phyloP scores from a whole-genome alignment of 2,888 invertebrate genomes.

The Drosophila pegasa region DNA sequence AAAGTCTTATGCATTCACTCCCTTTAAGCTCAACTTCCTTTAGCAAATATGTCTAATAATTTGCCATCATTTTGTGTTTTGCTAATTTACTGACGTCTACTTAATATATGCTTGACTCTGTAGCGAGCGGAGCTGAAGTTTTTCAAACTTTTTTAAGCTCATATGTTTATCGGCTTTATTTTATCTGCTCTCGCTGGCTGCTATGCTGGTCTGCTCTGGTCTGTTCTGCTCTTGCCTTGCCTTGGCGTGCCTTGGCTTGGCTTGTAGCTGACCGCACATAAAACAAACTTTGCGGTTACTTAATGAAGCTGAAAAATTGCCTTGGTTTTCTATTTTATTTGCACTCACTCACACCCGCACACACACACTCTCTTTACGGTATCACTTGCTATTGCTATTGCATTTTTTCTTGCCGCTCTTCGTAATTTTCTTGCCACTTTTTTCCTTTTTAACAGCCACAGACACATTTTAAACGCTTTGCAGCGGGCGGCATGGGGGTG shows the following conservation, averaged over 20 bases:
- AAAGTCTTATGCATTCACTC: not conserved
- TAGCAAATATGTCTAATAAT: not conserved
- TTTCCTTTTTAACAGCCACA: slow-evolving; percentile 35
- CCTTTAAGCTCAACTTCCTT: not conserved
- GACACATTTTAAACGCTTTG: slow-evolving; percentile 61
- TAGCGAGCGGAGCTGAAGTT: not conserved
- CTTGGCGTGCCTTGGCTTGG: slow-evolving; percentile 12
- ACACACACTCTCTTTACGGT: slow-evolving; percentile 18
- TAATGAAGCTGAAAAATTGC: slow-evolving; percentile 78
- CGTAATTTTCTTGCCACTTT: slow-evolving; percentile 23
- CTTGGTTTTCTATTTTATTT: slow-evolving; percentile 71
- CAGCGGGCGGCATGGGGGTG: slow-evolving; percentile 8
- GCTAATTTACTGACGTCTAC: slow-evolving; percentile 44
- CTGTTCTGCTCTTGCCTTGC: slow-evolving; percentile 13
- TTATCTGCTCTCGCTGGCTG: slow-evolving; percentile 28
- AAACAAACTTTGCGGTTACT: slow-evolving; percentile 77
- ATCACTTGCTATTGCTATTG: slow-evolving; percentile 44
- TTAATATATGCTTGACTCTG: slow-evolving; percentile 24
- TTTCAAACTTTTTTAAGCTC: slow-evolving; percentile 46
- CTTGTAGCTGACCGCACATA: slow-evolving; percentile 64
- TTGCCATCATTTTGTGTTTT: slow-evolving; percentile 12
- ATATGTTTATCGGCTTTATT: slow-evolving; percentile 52
- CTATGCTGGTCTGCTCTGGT: not conserved
- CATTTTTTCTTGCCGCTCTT: slow-evolving; percentile 37
- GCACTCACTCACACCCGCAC: slow-evolving; percentile 36